Evolutionary conservation across 2,113 vertebrate species (phyloP).

Genomic region (Nycticorax nycticorax): DNA sequence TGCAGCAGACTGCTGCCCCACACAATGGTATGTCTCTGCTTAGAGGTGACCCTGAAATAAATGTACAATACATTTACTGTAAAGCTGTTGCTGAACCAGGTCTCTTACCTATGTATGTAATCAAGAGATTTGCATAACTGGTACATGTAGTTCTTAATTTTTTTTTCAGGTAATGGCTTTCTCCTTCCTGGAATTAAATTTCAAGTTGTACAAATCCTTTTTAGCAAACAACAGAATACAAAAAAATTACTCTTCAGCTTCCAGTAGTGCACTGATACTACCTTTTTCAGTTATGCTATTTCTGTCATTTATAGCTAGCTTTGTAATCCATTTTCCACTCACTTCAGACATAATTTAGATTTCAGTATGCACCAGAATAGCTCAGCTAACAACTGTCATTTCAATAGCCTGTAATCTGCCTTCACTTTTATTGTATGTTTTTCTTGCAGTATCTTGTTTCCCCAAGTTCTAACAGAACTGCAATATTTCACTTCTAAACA

Average conservation of each 20-base stretch:
- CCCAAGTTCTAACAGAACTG: background rate
- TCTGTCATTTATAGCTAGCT: background rate
- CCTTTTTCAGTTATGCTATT: background rate
- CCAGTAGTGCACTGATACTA: background rate
- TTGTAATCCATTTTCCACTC: background rate
- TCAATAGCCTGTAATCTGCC: background rate
- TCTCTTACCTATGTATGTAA: conserved; percentile 82
- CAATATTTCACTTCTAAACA: background rate
- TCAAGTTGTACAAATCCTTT: background rate
- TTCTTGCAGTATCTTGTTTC: background rate
- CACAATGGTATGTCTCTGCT: background rate
- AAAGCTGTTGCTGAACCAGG: background rate
- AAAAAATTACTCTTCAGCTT: background rate
- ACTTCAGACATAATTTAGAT: background rate
- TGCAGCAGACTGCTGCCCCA: background rate
- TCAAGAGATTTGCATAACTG: conserved; percentile 86
- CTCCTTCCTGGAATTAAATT: conserved; percentile 76
- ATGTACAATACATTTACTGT: background rate
- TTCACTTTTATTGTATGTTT: background rate
- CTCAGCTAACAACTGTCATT: background rate
- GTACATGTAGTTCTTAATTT: conserved; percentile 80
- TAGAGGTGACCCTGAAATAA: background rate
- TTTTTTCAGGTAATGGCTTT: conserved; percentile 79
- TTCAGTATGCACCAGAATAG: conserved; percentile 4
- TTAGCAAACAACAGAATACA: background rate